phyloP scores from a whole-genome alignment of 2,888 invertebrate genomes.

The Apomyelois bistriatella region DNA sequence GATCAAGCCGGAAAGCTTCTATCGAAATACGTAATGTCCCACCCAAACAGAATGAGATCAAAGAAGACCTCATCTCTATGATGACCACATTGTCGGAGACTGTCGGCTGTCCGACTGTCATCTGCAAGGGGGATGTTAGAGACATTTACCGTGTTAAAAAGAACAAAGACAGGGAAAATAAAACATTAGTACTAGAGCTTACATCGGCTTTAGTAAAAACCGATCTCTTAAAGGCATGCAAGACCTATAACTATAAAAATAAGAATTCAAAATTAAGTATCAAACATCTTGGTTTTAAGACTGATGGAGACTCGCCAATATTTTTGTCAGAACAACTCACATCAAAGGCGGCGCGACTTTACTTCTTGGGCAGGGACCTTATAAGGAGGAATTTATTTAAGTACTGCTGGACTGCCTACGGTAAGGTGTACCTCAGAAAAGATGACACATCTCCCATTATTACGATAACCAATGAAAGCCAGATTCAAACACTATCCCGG shows the following conservation, averaged over 20 bases:
- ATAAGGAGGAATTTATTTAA: background rate
- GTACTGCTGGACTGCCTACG: background rate
- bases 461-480: background rate
- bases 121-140: background rate
- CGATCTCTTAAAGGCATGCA: background rate
- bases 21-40: background rate
- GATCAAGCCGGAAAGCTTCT: background rate
- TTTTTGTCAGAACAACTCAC: background rate
- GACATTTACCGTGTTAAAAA: background rate
- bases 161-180: background rate
- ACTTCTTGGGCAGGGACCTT: background rate
- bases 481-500: background rate
- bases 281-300: background rate
- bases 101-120: background rate
- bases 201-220: background rate
- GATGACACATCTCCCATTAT: background rate
- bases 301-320: background rate
- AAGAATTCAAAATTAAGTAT: background rate
- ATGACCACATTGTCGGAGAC: background rate
- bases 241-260: background rate
- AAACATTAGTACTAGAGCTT: background rate
- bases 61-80: background rate
- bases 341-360: background rate
- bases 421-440: background rate
- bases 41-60: background rate